phyloP scores from a whole-genome alignment of 2,888 invertebrate species.

The Caenorhabditis sp. region DNA sequence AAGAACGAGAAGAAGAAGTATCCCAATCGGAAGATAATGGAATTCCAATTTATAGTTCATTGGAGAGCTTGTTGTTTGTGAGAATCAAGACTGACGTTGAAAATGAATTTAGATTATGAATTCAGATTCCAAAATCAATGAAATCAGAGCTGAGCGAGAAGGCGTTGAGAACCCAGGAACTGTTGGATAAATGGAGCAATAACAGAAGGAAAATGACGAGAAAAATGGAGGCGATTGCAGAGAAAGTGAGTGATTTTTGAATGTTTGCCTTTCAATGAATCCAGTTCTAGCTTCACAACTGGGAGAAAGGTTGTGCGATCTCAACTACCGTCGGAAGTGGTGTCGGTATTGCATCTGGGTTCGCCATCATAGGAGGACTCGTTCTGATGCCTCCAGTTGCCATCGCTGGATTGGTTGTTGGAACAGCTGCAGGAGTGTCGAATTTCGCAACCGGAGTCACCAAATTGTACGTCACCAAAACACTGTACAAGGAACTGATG shows the following conservation, averaged over 20 bases:
- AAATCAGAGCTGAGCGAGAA: constrained; percentile 46
- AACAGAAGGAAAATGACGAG: constrained; percentile 52
- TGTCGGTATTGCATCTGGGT: constrained; percentile 69
- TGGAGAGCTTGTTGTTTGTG: constrained; percentile 55
- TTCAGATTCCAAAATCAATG: constrained; percentile 60
- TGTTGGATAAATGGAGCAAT: constrained; percentile 59
- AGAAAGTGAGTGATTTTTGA: too few relatives aligned
- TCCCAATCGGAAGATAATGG: constrained; percentile 39
- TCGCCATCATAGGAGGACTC: constrained; percentile 72
- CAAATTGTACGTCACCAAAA: constrained; percentile 49
- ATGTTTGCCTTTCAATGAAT: neutral
- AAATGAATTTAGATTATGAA: neutral
- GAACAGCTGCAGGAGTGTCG: constrained; percentile 69
- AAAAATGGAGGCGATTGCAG: constrained; percentile 42
- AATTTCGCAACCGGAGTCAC: constrained; percentile 69
- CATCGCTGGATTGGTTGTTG: constrained; percentile 71
- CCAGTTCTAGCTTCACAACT: constrained; percentile 61
- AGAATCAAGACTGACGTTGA: neutral
- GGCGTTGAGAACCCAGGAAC: constrained; percentile 33
- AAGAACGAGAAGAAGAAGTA: constrained; percentile 4
- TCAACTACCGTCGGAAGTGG: constrained; percentile 71
- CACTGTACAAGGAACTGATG: constrained; percentile 12
- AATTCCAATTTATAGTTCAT: constrained; percentile 52
- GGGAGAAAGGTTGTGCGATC: constrained; percentile 70
- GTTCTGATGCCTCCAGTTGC: constrained; percentile 72